Evolutionary conservation across 2,888 invertebrate species (phyloP), one percentile per base, ranked within the genome.

Genomic region (Herminia tarsipennalis): DNA sequence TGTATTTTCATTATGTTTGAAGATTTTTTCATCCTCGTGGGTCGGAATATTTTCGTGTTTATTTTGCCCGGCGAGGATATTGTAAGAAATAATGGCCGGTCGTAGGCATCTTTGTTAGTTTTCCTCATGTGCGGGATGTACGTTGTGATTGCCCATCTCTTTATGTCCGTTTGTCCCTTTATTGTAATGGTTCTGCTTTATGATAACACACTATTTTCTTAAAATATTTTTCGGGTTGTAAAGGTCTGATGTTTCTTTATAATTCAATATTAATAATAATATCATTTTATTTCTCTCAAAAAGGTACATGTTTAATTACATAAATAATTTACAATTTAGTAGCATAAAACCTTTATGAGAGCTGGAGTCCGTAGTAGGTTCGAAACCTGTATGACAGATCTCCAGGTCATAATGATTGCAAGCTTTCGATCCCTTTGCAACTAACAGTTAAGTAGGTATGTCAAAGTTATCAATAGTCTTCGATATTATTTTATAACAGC

Each of bases 81-180:
- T 33, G 40, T 28, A 24, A 30, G 35, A 24, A 47, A 20, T 43
- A 48, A 48, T 37, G 47, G 36, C 25, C 14, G 42, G 10, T 38
- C 45, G 41, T 51, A 28, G 29, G 21, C 35, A 37, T 62, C 45
- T 58, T 36, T 50, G 59, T 58, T 55, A 63, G 59, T 58, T 66
- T 64, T 58, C 48, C 63, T 66, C 45, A 50, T 48, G 41, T 45
- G 50, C 43, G 53, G 46, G 66, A 66, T 54, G 54, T 66, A 44
- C 35, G 42, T 38, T 52, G 53, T 43, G 57, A 57, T 56, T 53
- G 54, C 30, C 47, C 32, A 43, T 50, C 38, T 40, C 27, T 39
- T 50, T 45, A 38, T 48, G 46, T 65, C 41, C 44, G 18, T 43
- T 64, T 45, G 24, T 21, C 42, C 42, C 22, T 57, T 57, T 45